Conservation (phyloP, 2,797 vertebrate genomes). For the Gobionotothen gibberifrons region DNA sequence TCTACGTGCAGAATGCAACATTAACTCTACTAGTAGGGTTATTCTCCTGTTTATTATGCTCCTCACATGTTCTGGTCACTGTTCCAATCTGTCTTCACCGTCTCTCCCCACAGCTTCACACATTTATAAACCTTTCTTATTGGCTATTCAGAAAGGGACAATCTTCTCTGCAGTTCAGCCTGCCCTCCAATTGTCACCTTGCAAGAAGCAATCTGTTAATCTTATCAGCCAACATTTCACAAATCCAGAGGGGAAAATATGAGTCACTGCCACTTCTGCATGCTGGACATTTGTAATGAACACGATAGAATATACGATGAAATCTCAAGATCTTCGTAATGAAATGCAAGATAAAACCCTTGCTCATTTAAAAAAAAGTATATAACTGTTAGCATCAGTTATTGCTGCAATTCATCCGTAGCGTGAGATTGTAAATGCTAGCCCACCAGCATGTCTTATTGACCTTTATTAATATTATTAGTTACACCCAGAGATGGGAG, state of each 20-base stretch:
- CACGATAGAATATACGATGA: background rate
- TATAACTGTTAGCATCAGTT: background rate
- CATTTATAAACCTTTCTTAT: conserved; percentile 12
- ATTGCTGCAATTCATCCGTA: background rate
- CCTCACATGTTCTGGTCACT: background rate
- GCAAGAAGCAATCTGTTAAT: conserved; percentile 22
- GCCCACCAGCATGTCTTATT: background rate
- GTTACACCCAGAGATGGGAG: background rate
- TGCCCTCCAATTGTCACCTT: conserved; percentile 26
- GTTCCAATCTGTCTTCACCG: background rate
- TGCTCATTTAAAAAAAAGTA: background rate
- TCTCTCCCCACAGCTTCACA: background rate
- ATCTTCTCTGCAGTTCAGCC: conserved; percentile 9
- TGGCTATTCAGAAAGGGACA: conserved; percentile 16
- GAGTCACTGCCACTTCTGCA: background rate
- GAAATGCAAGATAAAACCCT: background rate
- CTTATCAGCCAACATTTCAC: conserved; percentile 34
- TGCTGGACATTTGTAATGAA: conserved; percentile 1
- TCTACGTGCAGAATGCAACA: conserved; percentile 14
- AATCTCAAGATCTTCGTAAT: background rate
- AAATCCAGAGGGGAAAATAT: background rate
- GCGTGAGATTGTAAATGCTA: background rate
- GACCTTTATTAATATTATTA: background rate
- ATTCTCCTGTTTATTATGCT: conserved; percentile 8
- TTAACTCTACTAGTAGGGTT: conserved; percentile 1